Evolutionary conservation across 2,888 invertebrate species (phyloP), one percentile per base, ranked within the genome.

Genomic region (Synanthedon andrenaeformis): DNA sequence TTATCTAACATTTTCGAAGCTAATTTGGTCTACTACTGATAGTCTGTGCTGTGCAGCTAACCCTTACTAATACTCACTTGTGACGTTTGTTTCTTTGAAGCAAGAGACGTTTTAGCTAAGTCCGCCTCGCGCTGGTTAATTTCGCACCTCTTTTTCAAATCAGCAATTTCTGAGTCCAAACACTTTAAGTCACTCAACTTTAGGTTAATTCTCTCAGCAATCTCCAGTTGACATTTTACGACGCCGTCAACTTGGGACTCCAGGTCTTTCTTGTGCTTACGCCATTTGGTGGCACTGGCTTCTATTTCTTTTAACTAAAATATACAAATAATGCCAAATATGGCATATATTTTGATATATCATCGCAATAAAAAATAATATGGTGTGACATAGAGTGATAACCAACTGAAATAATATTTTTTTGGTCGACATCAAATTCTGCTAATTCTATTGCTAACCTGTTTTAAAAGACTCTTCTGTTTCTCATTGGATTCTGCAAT

Each of bases 191-290:
- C 84, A 42, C 74, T 83, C 5, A 54, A 64, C 57, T 83, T 87
- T 54, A 77, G 70, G 28, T 67, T 63, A 2, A 65, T 67, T 58
- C 76, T 82, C 5, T 77, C 73, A 4, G 28, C 65, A 2, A 80
- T 74, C 45, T 82, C 80, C 54, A 69, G 59, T 4, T 67, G 65
- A 53, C 66, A 69, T 58, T 78, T 79, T 6, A 64, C 60, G 10
- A 83, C 53, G 42, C 60, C 70, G n/a, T 55, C 57, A 49, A 78
- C 41, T 69, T 84, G 68, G 8, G 65, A 62, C 58, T 84, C 82
- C 35, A 84, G 54, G 41, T 84, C 82, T 60, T 76, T 79, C 53
- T 74, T 78, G 53, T 72, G 77, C 59, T 74, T 78, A 0, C 79
- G 76, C 84, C 84, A 86, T 64, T 80, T 83, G 4, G 55, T 59